Conservation (phyloP, 2,797 vertebrate species). For the Melanotaenia maccullochi region DNA sequence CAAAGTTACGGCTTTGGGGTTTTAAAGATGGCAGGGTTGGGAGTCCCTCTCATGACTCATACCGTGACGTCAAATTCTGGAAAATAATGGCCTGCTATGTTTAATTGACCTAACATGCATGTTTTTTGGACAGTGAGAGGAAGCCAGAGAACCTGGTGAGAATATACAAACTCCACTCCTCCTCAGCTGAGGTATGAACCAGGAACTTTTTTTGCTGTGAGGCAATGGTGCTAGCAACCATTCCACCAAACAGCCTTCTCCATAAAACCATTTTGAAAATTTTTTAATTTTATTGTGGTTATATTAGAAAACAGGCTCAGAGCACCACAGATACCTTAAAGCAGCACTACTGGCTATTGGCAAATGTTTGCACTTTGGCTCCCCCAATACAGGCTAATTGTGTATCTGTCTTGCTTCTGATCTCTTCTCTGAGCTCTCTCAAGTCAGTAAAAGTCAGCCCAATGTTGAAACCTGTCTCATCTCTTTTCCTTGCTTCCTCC, state of each 20-base stretch:
- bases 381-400: background rate
- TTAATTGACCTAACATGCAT: too few species aligned
- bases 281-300: constrained; percentile 44
- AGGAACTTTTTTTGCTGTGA: background rate
- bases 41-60: too few species aligned
- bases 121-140: too few species aligned
- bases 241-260: background rate
- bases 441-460: too few species aligned
- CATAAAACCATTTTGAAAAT: background rate
- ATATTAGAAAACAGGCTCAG: background rate
- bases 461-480: background rate
- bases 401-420: background rate
- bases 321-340: background rate
- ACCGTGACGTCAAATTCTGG: too few species aligned
- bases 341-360: background rate
- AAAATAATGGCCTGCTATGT: too few species aligned
- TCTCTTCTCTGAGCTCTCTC: background rate
- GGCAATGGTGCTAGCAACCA: background rate
- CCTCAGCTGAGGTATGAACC: too few species aligned
- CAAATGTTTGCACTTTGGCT: background rate
- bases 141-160: too few species aligned
- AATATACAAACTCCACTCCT: background rate
- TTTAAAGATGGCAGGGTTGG: too few species aligned
- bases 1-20: too few species aligned
- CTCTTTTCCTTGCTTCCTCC: background rate